Conservation (phyloP, 2,888 invertebrate genomes). For the Thysanoteuthis rhombus region DNA sequence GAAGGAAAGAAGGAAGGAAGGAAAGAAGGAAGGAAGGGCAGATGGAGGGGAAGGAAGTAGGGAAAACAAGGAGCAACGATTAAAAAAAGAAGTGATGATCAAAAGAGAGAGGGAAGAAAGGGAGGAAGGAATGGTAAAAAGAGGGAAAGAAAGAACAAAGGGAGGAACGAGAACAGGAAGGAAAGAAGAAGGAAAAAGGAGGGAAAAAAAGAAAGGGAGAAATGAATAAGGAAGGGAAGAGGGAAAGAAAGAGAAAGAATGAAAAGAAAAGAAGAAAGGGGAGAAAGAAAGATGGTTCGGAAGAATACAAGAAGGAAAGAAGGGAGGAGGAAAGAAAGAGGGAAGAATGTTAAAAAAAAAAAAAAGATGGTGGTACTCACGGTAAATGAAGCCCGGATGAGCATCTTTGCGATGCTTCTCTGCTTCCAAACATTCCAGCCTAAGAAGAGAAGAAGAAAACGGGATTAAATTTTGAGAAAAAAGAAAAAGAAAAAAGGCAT, state of each 20-base stretch:
- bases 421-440: neutral
- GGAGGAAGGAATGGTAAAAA: neutral
- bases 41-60: neutral
- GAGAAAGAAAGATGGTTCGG: neutral
- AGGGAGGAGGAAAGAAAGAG: neutral
- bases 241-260: no score
- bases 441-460: neutral
- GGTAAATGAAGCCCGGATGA: neutral
- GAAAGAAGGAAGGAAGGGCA: no score
- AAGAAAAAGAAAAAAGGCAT: neutral
- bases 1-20: neutral
- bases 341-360: neutral
- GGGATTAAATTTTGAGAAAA: no score
- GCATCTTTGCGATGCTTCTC: neutral
- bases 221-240: neutral
- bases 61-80: neutral
- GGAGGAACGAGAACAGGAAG: neutral
- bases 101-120: neutral
- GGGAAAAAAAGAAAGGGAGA: rapidly evolving
- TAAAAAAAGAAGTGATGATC: neutral
- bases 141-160: neutral
- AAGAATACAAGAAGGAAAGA: neutral
- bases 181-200: neutral
- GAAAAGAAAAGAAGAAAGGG: neutral
- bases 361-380: no score